phyloP scores from a whole-genome alignment of 2,113 vertebrate genomes.

The Hoplias malabaricus region DNA sequence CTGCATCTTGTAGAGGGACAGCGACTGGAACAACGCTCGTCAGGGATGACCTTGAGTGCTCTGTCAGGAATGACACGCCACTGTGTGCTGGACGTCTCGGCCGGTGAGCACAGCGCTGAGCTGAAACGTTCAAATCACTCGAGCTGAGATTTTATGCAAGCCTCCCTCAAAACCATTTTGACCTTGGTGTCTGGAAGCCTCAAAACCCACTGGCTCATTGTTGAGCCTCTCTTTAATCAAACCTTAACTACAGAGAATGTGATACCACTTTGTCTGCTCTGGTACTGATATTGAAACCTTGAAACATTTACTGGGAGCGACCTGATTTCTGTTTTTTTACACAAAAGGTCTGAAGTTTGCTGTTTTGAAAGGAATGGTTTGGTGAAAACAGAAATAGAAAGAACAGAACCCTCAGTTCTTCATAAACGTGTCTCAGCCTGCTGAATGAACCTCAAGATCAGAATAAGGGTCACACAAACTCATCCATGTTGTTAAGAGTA shows the following conservation, averaged over 20 bases:
- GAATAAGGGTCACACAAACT: too few species aligned
- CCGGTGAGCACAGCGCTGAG: too few species aligned
- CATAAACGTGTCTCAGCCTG: too few species aligned
- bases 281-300: too few species aligned
- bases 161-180: neutral
- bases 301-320: too few species aligned
- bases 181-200: neutral
- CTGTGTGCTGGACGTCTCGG: neutral
- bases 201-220: neutral
- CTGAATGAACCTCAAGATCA: too few species aligned
- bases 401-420: too few species aligned
- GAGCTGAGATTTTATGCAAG: neutral
- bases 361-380: too few species aligned
- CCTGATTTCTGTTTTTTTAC: too few species aligned
- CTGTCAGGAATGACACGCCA: neutral
- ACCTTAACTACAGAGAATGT: neutral
- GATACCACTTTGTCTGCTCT: neutral
- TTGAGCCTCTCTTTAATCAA: neutral
- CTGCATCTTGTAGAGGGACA: constrained; percentile 39
- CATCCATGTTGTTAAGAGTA: too few species aligned
- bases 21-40: constrained; percentile 43
- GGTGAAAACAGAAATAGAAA: too few species aligned
- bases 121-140: neutral
- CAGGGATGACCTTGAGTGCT: constrained; percentile 28
- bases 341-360: too few species aligned